Base-by-base conservation (phyloP, 2,888 invertebrate genomes). In the Thecocarcelia acutangulata region DNA sequence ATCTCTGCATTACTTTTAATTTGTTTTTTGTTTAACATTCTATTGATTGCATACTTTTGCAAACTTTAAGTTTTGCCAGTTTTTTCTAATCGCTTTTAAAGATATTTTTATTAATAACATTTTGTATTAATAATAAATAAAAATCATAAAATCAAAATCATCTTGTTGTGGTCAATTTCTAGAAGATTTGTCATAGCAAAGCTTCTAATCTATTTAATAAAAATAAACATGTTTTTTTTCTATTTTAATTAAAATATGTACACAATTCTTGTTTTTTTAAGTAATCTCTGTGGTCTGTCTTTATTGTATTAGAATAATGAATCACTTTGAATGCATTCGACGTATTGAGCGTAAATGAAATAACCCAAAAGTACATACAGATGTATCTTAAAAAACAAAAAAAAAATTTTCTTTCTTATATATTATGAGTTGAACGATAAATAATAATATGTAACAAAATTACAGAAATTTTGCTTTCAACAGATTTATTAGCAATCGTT, bases 181-280 rank as follows among this genome's bases (percentile, higher is more conserved):
- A 24, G 5, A 21, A 40, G 59, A 17, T 72, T 59, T 75, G 58
- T 59, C 28, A 70, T 56, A 66, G 66, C 33, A 59, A 77, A 70
- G 48, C 33, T 69, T 58, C 44, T 64, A 61, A 48, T 59, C 50
- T 68, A 50, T 33, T 33, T 54, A 44, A 24, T 52, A 54, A 33
- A 52, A 42, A 54, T 59, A 19, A 11, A 19, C 54, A 24, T 19
- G 9, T 74, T n/a, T 52, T 5, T 33, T 19, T 42, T 15, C 24
- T 44, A 37, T 58, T 48, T 64, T 42, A 50, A 54, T 42, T 42
- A 8, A 54, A 64, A 66, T 17, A 48, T 28, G 8, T 33, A 33
- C 33, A 61, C 13, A 37, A 28, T 40, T 33, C 1, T 52, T 74
- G 11, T 73, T 46, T 56, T 48, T 46, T 63, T 13, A 54, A 46